Percentiles rank a stretch among this genome's conserved stretches.
Conservation (phyloP, 2,888 invertebrate species). For the Myopa tessellatipennis region DNA sequence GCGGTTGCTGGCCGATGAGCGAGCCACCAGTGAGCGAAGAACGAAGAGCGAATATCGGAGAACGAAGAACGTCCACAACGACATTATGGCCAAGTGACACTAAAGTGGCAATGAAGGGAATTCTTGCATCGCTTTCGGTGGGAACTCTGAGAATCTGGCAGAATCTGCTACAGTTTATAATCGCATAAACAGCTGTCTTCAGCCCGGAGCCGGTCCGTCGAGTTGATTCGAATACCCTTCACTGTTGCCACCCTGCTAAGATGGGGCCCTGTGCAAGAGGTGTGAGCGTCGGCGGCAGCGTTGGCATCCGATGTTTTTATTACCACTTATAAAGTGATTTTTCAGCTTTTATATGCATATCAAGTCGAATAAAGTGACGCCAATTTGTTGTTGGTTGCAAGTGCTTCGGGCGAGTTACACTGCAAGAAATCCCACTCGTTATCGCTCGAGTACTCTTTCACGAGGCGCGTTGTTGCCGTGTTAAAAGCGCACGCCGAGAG, state of each 20-base stretch:
- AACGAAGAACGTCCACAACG: background rate
- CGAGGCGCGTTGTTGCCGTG: slow-evolving; percentile 9
- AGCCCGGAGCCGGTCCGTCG: no score
- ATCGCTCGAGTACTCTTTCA: slow-evolving; percentile 4
- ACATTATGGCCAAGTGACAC: background rate
- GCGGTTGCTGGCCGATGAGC: background rate
- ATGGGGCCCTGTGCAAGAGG: background rate
- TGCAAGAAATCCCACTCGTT: background rate
- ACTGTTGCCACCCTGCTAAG: background rate
- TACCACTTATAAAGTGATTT: slow-evolving; percentile 17
- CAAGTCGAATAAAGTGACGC: slow-evolving; percentile 6
- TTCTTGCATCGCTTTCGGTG: background rate
- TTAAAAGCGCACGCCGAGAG: background rate
- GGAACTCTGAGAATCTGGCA: background rate
- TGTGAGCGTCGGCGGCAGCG: slow-evolving; percentile 1
- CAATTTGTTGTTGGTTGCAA: background rate
- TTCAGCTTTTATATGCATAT: slow-evolving; percentile 9
- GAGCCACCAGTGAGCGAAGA: background rate
- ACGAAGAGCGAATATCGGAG: background rate
- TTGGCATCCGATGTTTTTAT: slow-evolving; percentile 5
- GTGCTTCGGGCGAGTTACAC: background rate
- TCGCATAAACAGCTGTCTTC: background rate
- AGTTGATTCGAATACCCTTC: no score
- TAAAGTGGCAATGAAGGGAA: background rate
- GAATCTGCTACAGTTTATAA: background rate